phyloP scores from a whole-genome alignment of 53 echinoderm and acorn worm genomes.

The Arbacia lixula region DNA sequence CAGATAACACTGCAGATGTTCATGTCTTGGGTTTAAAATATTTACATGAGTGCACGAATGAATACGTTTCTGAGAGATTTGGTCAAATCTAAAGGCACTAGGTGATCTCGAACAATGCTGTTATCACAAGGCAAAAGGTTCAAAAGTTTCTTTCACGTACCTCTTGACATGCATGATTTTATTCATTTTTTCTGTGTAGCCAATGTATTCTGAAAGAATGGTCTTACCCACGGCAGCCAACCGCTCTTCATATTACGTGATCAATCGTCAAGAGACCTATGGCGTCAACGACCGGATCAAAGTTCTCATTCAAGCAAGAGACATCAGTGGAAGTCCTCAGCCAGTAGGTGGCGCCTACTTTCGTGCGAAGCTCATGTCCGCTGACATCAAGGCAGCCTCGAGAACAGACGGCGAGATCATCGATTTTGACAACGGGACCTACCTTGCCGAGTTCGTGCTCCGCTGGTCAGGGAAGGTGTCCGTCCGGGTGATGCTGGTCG shows the following conservation, averaged over 20 bases:
- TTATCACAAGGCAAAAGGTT: no score
- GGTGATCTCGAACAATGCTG: no score
- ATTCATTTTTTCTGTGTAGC: no score
- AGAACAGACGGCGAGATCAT: slow-evolving; percentile 42
- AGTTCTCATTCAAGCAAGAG: slow-evolving; percentile 11
- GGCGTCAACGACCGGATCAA: slow-evolving; percentile 11
- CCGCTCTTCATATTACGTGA: slow-evolving; percentile 19
- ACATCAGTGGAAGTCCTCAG: neutral
- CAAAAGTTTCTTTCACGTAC: no score
- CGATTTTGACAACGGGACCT: slow-evolving; percentile 25
- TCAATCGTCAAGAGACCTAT: slow-evolving; percentile 8
- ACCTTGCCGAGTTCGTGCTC: slow-evolving; percentile 31
- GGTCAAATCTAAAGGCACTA: no score
- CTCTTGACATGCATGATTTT: no score
- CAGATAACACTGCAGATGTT: no score
- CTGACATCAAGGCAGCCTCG: slow-evolving; percentile 15
- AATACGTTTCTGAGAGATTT: no score
- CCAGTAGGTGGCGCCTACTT: slow-evolving; percentile 29
- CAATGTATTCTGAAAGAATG: no score
- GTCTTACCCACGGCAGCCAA: no score
- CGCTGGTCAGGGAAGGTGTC: slow-evolving; percentile 18
- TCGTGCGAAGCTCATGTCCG: slow-evolving; percentile 12
- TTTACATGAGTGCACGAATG: no score
- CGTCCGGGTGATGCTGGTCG: slow-evolving; percentile 33
- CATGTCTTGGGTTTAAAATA: no score